A percentile compares a stretch with the other conserved stretches of the same genome.
Evolutionary conservation across 2,888 invertebrate species (phyloP).

Genomic region (Empis livida): DNA sequence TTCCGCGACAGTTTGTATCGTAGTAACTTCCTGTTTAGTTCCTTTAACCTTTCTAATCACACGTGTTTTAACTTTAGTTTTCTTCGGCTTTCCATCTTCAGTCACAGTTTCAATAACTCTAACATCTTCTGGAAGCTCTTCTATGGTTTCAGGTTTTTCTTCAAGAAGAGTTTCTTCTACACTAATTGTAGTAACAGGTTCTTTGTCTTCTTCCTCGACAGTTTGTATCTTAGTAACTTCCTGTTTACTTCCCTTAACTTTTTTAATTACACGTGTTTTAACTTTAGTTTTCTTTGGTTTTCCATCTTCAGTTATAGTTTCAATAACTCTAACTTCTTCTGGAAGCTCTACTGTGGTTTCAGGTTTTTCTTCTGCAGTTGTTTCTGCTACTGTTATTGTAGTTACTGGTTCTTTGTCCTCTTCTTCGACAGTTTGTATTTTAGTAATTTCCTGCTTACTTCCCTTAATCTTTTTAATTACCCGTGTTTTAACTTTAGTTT

Average conservation of each 20-base stretch:
- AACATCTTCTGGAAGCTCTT: constrained; percentile 28
- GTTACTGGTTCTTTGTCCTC: constrained; percentile 24
- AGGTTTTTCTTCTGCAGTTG: constrained; percentile 18
- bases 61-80: constrained; percentile 19
- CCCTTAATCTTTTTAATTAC: constrained; percentile 16
- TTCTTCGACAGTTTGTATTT: constrained; percentile 26
- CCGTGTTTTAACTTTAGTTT: constrained; percentile 17
- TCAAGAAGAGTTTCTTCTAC: constrained; percentile 20
- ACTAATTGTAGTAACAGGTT: constrained; percentile 22
- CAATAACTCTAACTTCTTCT: constrained; percentile 30
- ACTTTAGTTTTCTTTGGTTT: constrained; percentile 23
- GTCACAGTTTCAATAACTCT: constrained; percentile 12
- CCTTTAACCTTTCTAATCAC: constrained; percentile 14
- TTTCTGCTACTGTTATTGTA: constrained; percentile 17
- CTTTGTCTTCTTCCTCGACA: constrained; percentile 21
- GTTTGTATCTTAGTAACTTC: constrained; percentile 23
- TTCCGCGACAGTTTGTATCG: constrained; percentile 31
- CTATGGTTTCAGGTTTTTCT: constrained; percentile 18
- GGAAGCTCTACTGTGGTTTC: constrained; percentile 14
- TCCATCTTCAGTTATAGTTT: constrained; percentile 29
- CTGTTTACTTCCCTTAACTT: constrained; percentile 20
- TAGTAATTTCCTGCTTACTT: constrained; percentile 22
- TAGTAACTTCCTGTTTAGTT: constrained; percentile 30
- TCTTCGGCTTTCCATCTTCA: constrained; percentile 23
- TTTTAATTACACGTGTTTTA: constrained; percentile 26